phyloP scores from a whole-genome alignment of 2,797 vertebrate species.

The Coranthus polyacanthus region DNA sequence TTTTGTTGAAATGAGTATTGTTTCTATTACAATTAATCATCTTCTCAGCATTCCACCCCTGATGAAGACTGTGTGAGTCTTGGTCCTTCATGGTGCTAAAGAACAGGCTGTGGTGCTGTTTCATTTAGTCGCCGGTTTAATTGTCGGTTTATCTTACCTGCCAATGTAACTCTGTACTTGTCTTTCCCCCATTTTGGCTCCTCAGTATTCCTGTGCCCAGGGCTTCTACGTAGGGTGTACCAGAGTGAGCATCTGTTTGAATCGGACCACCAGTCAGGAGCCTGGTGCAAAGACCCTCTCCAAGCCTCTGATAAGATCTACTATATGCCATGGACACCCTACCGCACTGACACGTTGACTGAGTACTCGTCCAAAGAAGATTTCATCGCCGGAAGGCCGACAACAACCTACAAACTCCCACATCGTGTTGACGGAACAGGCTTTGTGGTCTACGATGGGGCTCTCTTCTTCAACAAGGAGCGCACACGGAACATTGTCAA shows the following conservation, averaged over 20 bases:
- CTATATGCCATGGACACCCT: slow-evolving; percentile 99
- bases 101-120: slow-evolving; percentile 2
- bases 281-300: slow-evolving; percentile 99
- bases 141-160: slow-evolving; percentile 62
- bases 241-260: slow-evolving; percentile 99
- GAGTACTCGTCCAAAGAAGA: slow-evolving; percentile 99
- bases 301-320: slow-evolving; percentile 99
- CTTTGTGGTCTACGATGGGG: slow-evolving; percentile 97
- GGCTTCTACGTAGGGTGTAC: slow-evolving; percentile 96
- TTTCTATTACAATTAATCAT: slow-evolving; percentile 16
- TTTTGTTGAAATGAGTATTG: slow-evolving; percentile 1
- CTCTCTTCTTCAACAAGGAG: slow-evolving; percentile 99
- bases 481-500: slow-evolving; percentile 98
- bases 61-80: background rate
- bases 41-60: background rate
- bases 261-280: slow-evolving; percentile 98
- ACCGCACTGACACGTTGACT: slow-evolving; percentile 95
- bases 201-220: slow-evolving; percentile 99
- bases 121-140: slow-evolving; percentile 6
- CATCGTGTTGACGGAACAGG: slow-evolving; percentile 97
- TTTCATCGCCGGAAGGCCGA: slow-evolving; percentile 96
- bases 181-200: slow-evolving; percentile 84
- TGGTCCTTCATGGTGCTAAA: slow-evolving; percentile 4
- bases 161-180: slow-evolving; percentile 85
- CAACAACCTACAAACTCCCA: slow-evolving; percentile 97